A percentile compares a stretch with the other conserved stretches of the same genome.
These are phyloP conservation scores for Euwallacea similis DNA, from an alignment of 1,140 invertebrate genomes.

Conservation along the genomic window DNA sequence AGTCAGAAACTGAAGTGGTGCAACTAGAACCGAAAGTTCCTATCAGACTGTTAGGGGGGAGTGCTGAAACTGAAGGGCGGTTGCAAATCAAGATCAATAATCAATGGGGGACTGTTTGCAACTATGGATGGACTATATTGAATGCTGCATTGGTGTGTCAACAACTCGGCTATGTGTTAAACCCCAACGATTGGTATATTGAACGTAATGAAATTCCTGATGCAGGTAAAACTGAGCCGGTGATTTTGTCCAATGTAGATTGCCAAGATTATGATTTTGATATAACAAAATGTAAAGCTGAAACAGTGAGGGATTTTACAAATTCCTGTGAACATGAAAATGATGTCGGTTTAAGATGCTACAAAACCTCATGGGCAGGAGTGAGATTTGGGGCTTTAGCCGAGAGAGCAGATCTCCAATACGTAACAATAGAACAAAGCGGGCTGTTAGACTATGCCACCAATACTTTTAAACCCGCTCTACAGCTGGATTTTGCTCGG, in stretches of 20 bases:
- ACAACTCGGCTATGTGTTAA: constrained; percentile 89
- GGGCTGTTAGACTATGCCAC: constrained; percentile 93
- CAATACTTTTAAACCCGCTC: constrained; percentile 85
- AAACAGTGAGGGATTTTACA: constrained; percentile 75
- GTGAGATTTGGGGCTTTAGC: constrained; percentile 85
- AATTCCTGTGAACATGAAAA: constrained; percentile 87
- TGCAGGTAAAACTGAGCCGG: constrained; percentile 74
- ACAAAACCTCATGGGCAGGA: constrained; percentile 90
- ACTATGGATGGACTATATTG: constrained; percentile 92
- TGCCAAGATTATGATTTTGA: constrained; percentile 93
- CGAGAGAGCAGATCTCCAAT: constrained; percentile 84
- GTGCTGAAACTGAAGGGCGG: constrained; percentile 73
- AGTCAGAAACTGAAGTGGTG: constrained; percentile 58
- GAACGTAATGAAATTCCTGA: constrained; percentile 77
- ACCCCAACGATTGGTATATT: constrained; percentile 89
- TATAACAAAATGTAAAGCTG: constrained; percentile 83
- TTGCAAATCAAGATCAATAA: constrained; percentile 78
- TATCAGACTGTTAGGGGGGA: constrained; percentile 75
- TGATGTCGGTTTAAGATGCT: constrained; percentile 87
- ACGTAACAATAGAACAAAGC: constrained; percentile 85
- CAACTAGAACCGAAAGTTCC: constrained; percentile 62
- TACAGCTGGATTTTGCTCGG: constrained; percentile 95
- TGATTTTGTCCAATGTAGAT: constrained; percentile 82
- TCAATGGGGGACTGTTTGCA: constrained; percentile 96
- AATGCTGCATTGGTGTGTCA: constrained; percentile 93